phyloP scores from a whole-genome alignment of 2,888 invertebrate genomes.

The Seira musarum region DNA sequence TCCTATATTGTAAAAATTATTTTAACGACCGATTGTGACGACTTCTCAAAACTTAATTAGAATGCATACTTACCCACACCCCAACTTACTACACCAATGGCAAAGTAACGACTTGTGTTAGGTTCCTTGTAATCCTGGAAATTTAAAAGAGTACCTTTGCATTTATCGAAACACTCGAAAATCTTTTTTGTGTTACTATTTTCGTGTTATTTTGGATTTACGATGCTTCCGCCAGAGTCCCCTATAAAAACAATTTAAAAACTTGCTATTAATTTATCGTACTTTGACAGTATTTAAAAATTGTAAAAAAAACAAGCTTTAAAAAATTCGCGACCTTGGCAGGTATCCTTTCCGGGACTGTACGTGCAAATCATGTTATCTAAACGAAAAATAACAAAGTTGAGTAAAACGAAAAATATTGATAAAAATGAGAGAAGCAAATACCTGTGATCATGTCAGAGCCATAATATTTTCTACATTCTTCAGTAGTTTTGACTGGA shows the following conservation, averaged over 20 bases:
- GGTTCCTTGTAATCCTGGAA: slow-evolving; percentile 62
- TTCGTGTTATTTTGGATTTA: too few species aligned
- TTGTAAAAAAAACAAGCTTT: too few species aligned
- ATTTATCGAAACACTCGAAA: too few species aligned
- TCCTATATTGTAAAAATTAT: slow-evolving; percentile 9
- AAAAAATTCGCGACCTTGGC: slow-evolving; percentile 59
- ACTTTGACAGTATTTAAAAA: background rate
- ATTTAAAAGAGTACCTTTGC: too few species aligned
- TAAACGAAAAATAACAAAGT: background rate
- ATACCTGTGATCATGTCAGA: too few species aligned
- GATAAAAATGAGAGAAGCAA: too few species aligned
- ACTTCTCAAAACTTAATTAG: too few species aligned
- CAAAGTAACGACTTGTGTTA: slow-evolving; percentile 49
- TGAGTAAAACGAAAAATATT: too few species aligned
- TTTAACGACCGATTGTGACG: too few species aligned
- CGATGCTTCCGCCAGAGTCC: slow-evolving; percentile 67
- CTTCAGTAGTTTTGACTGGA: slow-evolving; percentile 52
- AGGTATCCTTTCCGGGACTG: slow-evolving; percentile 58
- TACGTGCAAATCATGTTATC: slow-evolving; percentile 65
- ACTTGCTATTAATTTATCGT: background rate
- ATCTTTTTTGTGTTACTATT: too few species aligned
- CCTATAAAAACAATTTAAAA: slow-evolving; percentile 32
- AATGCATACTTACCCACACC: slow-evolving; percentile 47
- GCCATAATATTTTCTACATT: slow-evolving; percentile 54
- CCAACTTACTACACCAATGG: slow-evolving; percentile 65